Evolutionary conservation across 2,113 vertebrate genomes (phyloP).

Genomic region (Centrocercus urophasianus): DNA sequence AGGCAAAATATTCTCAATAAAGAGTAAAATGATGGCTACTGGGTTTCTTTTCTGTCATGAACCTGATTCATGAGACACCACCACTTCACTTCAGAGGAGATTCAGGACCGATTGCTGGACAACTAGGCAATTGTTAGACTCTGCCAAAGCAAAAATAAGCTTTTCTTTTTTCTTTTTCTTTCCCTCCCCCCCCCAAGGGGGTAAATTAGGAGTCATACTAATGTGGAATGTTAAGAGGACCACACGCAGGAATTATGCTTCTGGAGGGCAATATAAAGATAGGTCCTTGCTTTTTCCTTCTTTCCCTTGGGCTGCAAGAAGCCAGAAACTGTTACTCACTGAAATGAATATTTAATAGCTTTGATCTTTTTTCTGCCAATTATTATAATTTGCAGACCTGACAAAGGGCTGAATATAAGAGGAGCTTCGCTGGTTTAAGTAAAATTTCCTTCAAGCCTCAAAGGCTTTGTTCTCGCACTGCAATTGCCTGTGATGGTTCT

Average conservation of each 20-base stretch:
- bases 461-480: not conserved
- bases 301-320: not conserved
- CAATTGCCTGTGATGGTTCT: not conserved
- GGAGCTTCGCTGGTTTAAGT: not conserved
- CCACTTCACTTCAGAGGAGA: not conserved
- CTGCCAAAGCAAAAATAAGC: not conserved
- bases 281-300: not conserved
- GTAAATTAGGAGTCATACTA: not conserved
- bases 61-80: not conserved
- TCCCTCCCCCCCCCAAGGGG: not conserved
- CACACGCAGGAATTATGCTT: not conserved
- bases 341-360: not conserved
- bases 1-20: slow-evolving; percentile 32
- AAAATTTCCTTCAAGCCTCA: not conserved
- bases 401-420: not conserved
- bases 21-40: not conserved
- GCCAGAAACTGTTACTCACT: not conserved
- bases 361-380: not conserved
- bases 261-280: not conserved
- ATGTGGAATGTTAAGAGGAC: not conserved
- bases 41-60: not conserved
- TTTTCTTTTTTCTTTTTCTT: not conserved
- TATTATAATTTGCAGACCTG: not conserved
- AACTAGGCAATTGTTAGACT: not conserved
- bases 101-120: not conserved